Conservation (phyloP, 2,888 invertebrate species). For the Coelogynopora nodosa region DNA sequence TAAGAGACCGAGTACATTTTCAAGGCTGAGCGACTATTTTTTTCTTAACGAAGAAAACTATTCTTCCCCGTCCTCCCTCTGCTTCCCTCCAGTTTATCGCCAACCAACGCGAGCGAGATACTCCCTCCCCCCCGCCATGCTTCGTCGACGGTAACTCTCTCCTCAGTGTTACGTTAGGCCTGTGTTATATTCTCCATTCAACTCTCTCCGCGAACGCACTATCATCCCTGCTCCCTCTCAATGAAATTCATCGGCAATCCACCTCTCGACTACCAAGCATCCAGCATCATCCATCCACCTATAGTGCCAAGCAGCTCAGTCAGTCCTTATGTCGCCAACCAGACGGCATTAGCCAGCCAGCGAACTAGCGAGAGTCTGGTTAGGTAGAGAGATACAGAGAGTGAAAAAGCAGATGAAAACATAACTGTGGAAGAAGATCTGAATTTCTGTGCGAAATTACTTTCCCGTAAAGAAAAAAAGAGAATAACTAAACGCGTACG, state of each 20-base stretch:
- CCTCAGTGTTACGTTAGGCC: neutral
- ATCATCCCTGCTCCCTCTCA: neutral
- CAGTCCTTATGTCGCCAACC: neutral
- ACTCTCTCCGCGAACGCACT: neutral
- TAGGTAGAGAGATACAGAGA: neutral
- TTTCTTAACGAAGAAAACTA: neutral
- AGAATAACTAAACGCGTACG: no score
- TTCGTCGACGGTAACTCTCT: neutral
- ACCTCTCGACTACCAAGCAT: neutral
- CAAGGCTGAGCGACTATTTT: neutral
- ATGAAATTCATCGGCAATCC: neutral
- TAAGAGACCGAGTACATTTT: neutral
- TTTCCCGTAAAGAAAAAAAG: neutral
- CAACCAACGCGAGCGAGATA: neutral
- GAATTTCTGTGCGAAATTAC: neutral
- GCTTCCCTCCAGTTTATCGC: neutral
- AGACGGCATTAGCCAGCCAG: neutral
- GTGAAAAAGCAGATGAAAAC: neutral
- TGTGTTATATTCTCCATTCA: neutral
- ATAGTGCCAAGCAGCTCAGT: neutral
- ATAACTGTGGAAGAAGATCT: neutral
- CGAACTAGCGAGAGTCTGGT: neutral
- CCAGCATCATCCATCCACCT: neutral
- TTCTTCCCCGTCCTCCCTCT: neutral
- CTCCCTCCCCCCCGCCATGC: neutral